Conservation (phyloP, 2,888 invertebrate genomes). For the Podotricha telesiphe region DNA sequence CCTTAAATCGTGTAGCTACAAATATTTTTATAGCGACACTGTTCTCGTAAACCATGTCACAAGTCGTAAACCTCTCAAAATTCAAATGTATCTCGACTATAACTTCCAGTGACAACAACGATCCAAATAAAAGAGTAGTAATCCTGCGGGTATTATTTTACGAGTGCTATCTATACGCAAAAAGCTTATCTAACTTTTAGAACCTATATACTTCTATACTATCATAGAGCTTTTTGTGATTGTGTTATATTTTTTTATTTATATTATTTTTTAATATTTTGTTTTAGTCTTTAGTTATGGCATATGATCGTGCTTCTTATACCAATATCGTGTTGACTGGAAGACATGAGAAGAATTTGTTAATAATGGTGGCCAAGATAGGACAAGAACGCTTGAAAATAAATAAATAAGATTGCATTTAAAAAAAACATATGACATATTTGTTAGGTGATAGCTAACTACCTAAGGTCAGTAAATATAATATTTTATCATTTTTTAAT, state of each 20-base stretch:
- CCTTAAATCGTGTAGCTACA: constrained; percentile 6
- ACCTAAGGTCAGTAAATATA: no score
- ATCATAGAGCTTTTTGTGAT: constrained; percentile 7
- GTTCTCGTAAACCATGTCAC: constrained; percentile 34
- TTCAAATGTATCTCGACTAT: constrained; percentile 28
- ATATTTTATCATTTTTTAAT: no score
- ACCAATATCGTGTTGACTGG: not conserved
- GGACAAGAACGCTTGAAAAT: no score
- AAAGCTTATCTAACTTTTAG: constrained; percentile 23
- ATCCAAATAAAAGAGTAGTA: constrained; percentile 24
- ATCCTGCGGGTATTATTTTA: constrained; percentile 29
- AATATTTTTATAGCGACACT: constrained; percentile 21
- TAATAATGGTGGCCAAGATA: no score
- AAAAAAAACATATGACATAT: no score
- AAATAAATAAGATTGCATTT: no score
- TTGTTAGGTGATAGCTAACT: no score
- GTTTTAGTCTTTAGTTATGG: not conserved
- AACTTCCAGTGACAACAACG: constrained; percentile 22
- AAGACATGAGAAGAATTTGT: no score
- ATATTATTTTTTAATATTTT: not conserved
- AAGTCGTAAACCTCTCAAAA: constrained; percentile 36
- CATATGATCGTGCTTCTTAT: not conserved
- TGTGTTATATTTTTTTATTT: not conserved
- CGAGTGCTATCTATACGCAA: constrained; percentile 10
- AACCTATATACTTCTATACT: constrained; percentile 14